Percentiles rank a stretch among this genome's conserved stretches.
Conservation (phyloP, 2,797 vertebrate genomes). For the Diceros bicornis region DNA sequence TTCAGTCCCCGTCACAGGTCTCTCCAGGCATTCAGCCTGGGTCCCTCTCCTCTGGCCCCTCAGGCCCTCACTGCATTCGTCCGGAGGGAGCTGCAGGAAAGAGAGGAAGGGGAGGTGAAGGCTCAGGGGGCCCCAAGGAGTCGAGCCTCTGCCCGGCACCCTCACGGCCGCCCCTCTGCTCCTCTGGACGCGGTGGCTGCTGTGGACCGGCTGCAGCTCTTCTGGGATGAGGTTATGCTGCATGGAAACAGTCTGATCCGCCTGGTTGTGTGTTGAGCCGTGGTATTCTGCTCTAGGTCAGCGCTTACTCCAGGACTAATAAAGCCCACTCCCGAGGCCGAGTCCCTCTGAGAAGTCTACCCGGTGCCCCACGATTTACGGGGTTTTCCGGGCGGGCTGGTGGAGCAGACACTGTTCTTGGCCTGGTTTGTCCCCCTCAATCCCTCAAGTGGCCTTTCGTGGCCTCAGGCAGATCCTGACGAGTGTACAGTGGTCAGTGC, state of each 20-base stretch:
- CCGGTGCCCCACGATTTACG: rapidly evolving
- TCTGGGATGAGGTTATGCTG: neutral
- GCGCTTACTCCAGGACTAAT: neutral
- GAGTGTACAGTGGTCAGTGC: rapidly evolving
- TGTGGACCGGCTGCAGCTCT: neutral
- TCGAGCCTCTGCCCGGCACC: neutral
- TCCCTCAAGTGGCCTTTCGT: neutral
- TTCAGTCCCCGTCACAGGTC: neutral
- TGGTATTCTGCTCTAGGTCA: neutral
- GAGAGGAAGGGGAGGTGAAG: no score
- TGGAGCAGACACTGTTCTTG: no score
- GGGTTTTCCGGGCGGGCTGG: neutral
- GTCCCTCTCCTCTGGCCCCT: neutral
- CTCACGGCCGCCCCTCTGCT: neutral
- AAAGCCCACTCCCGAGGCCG: rapidly evolving
- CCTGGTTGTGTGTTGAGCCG: neutral
- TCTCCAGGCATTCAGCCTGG: neutral
- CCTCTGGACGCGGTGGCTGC: neutral
- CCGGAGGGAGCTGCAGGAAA: neutral
- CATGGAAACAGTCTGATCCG: neutral
- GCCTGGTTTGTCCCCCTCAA: neutral
- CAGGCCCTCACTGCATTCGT: neutral
- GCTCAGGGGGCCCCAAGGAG: neutral
- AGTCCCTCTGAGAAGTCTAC: neutral
- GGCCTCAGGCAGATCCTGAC: neutral